Percentiles rank a stretch among this genome's conserved stretches.
phyloP scores from a whole-genome alignment of 2,888 invertebrate species.

The Calameuta pallipes region DNA sequence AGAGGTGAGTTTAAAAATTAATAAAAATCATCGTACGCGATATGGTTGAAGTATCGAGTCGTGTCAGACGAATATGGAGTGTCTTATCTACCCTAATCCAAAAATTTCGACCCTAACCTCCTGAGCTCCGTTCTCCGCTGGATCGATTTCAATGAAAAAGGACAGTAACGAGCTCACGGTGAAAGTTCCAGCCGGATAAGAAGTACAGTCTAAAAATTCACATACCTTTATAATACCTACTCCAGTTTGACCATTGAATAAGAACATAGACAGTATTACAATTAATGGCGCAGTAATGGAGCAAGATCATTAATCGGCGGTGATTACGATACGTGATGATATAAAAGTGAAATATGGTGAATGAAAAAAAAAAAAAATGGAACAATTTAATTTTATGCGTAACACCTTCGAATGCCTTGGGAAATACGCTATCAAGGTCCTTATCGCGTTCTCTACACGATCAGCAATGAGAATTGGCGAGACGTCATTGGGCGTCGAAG shows the following conservation, averaged over 20 bases:
- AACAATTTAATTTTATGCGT: background rate
- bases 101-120: background rate
- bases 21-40: background rate
- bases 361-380: background rate
- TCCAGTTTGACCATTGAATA: background rate
- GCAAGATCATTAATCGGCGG: background rate
- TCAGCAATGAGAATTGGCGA: background rate
- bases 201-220: background rate
- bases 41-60: background rate
- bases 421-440: background rate
- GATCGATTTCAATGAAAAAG: background rate
- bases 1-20: constrained; percentile 72
- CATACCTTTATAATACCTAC: background rate
- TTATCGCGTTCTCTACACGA: background rate
- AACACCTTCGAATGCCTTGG: background rate
- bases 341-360: background rate
- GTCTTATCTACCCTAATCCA: background rate
- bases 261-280: background rate
- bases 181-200: background rate
- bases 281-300: background rate
- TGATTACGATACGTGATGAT: background rate
- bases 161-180: background rate
- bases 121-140: background rate
- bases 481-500: background rate
- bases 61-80: background rate